Percentiles rank a stretch among this genome's conserved stretches.
Conservation (phyloP, 2,888 invertebrate genomes). For the Seira musarum region DNA sequence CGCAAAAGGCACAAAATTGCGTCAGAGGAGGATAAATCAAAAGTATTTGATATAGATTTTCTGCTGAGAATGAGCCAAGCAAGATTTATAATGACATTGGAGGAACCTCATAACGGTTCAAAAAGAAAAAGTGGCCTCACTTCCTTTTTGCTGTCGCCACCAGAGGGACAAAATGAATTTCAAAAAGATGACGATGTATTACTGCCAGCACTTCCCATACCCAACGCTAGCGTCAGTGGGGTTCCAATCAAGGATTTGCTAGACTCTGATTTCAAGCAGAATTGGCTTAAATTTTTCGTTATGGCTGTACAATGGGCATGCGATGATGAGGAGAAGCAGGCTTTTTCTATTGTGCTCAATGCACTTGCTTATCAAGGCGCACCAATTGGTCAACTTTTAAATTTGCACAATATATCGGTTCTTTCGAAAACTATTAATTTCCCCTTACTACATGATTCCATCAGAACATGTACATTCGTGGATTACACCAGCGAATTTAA, state of each 20-base stretch:
- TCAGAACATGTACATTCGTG: background rate
- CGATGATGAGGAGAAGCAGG: slow-evolving; percentile 16
- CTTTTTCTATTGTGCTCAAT: slow-evolving; percentile 13
- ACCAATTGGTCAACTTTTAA: slow-evolving; percentile 17
- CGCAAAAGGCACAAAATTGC: no score
- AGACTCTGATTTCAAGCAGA: slow-evolving; percentile 13
- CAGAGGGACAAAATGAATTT: background rate
- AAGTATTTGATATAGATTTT: background rate
- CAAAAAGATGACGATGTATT: background rate
- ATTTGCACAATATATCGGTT: slow-evolving; percentile 33
- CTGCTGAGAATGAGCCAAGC: slow-evolving; percentile 21
- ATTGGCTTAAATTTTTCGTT: slow-evolving; percentile 42
- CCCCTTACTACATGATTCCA: slow-evolving; percentile 7
- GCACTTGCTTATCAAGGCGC: slow-evolving; percentile 27
- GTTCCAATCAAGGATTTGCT: slow-evolving; percentile 9
- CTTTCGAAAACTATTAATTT: slow-evolving; percentile 24
- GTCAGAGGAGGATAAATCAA: background rate
- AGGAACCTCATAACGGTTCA: slow-evolving; percentile 13
- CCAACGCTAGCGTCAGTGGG: background rate
- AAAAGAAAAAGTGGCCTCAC: background rate
- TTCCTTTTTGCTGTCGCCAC: slow-evolving; percentile 1
- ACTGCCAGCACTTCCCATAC: background rate
- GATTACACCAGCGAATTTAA: background rate
- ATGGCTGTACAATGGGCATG: slow-evolving; percentile 33
- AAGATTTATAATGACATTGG: background rate